These are phyloP conservation scores for Dasyprocta punctata DNA, from an alignment of 2,113 vertebrate species.

Conservation along the genomic window DNA sequence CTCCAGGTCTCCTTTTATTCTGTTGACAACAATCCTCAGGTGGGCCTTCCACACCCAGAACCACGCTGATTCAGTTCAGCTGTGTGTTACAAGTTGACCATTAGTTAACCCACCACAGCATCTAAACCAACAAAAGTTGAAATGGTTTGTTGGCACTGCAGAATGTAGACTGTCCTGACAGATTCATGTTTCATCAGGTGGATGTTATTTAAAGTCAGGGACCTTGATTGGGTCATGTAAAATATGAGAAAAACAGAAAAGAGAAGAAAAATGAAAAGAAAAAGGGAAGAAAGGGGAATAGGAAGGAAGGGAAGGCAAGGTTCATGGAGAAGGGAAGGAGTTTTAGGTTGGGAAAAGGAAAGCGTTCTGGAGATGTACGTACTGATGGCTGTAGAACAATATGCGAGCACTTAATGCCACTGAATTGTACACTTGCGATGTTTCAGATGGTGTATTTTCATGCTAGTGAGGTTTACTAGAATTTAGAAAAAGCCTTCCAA, in stretches of 20 bases:
- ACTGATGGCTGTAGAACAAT: background rate
- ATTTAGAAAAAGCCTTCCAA: background rate
- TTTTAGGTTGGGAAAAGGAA: background rate
- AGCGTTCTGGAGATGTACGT: background rate
- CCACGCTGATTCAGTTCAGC: background rate
- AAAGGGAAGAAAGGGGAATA: background rate
- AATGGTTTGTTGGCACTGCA: background rate
- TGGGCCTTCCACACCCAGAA: too few species aligned
- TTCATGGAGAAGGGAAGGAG: background rate
- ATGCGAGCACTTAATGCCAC: background rate
- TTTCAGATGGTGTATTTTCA: background rate
- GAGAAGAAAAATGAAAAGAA: background rate
- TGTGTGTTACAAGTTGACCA: background rate
- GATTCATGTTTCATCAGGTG: background rate
- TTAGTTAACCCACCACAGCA: background rate
- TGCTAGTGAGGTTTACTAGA: background rate
- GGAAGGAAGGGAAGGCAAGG: background rate
- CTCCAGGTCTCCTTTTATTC: background rate
- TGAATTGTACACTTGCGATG: background rate
- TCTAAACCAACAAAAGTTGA: background rate
- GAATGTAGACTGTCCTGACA: background rate
- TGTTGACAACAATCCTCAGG: background rate
- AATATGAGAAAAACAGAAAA: background rate
- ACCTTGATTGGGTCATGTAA: too few species aligned
- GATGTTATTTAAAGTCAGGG: background rate